phyloP scores from a whole-genome alignment of 2,113 vertebrate species.

The Mus spicilegus region DNA sequence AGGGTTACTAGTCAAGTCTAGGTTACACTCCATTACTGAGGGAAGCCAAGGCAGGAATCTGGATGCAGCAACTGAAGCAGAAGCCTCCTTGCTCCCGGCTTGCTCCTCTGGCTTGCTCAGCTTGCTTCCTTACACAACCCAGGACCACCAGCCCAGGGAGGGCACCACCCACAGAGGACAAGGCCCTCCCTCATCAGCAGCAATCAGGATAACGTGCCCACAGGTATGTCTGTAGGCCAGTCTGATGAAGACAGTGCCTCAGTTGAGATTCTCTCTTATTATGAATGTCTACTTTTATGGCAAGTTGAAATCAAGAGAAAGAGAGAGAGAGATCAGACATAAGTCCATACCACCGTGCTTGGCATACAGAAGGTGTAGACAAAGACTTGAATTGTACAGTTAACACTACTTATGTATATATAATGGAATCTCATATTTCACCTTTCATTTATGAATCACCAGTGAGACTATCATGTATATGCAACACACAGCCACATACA shows the following conservation, averaged over 20 bases:
- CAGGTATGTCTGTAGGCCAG: background rate
- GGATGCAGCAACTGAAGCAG: background rate
- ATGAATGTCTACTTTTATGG: background rate
- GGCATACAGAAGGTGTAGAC: background rate
- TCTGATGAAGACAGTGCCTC: background rate
- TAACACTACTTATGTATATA: background rate
- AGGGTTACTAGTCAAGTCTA: background rate
- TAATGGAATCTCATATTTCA: background rate
- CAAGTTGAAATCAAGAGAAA: background rate
- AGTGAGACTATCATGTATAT: background rate
- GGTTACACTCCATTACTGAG: background rate
- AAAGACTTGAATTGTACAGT: accelerated
- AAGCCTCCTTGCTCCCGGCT: background rate
- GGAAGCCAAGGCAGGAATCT: background rate
- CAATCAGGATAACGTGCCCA: background rate
- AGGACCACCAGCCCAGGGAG: background rate
- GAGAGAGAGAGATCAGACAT: background rate
- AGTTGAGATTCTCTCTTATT: background rate
- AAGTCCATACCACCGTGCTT: background rate
- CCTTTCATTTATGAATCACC: background rate
- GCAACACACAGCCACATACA: background rate
- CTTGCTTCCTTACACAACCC: background rate
- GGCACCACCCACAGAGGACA: background rate
- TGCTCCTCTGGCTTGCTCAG: background rate
- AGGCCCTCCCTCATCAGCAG: background rate